A percentile compares a stretch with the other conserved stretches of the same genome.
phyloP scores from a whole-genome alignment of 2,113 vertebrate genomes.

The Tamias sibiricus region DNA sequence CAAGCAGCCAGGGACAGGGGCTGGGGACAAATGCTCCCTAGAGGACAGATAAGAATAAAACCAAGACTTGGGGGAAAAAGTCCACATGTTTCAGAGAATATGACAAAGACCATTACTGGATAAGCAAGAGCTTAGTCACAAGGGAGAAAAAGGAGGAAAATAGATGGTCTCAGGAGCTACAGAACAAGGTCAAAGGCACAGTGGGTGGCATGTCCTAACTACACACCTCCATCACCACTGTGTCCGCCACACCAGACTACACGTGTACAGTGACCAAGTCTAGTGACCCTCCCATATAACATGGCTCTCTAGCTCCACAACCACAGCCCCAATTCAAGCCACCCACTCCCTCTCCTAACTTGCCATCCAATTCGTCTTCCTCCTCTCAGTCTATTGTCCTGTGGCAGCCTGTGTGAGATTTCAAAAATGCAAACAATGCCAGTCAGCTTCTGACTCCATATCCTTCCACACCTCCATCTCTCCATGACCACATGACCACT shows the following conservation, averaged over 20 bases:
- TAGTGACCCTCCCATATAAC: background rate
- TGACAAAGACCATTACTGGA: background rate
- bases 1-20: background rate
- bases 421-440: background rate
- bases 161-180: background rate
- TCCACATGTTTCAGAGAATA: background rate
- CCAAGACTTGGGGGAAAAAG: background rate
- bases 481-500: too few species aligned
- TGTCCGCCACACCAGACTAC: background rate
- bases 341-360: rapidly evolving
- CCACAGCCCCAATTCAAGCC: background rate
- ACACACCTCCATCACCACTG: too few species aligned
- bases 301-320: background rate
- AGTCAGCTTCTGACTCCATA: background rate
- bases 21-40: background rate
- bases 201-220: background rate
- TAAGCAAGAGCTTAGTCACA: background rate
- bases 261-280: background rate
- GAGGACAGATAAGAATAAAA: background rate
- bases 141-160: background rate
- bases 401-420: background rate
- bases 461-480: background rate
- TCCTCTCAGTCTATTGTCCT: background rate
- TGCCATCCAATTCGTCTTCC: too few species aligned
- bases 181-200: background rate